Base-by-base conservation (phyloP, 2,113 vertebrate species). In the Microtus oregoni region DNA sequence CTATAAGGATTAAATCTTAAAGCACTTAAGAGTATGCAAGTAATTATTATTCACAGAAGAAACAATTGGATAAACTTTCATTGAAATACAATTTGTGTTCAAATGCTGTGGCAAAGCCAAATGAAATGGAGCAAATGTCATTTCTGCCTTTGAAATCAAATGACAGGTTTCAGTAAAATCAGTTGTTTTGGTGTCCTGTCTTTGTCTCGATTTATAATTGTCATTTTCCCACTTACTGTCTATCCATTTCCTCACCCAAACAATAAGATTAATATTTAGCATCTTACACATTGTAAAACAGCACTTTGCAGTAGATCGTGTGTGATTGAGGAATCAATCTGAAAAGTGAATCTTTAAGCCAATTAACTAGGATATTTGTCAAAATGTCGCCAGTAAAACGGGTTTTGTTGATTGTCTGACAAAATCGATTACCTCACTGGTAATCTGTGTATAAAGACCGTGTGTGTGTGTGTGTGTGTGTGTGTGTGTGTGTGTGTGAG, bases 301-400 rank as follows among this genome's bases (percentile, higher is more conserved):
- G 12, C 20, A 81, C 89, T 28, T 89, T 78, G 86, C 28, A 81
- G 58, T 44, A 86, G 7, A 14, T 72, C 30, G 19, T 10, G 52
- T n/a, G 22, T 28, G 65, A 86, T 24, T 6, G 17, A 89, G 75
- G 8, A 14, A 89, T 75, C 20, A 81, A 70, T 11, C 28, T 82
- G 22, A 90, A 94, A 86, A 55, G 73, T 81, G 14, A 94, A 35
- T 76, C n/a, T 77, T 32, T 96, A 81, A 55, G 11, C 58, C 61
- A 91, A 32, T 3, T 61, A 72, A 47, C 30, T 5, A 61, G 19
- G 50, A 14, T 28, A 87, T 89, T 94, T 82, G 26, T 72, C 41
- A 78, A 19, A 63, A 83, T 72, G 28, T 82, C 7, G 50, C 13
- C 11, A 89, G 13, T 26, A 91, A 91, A 30, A 67, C 32, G 70